Evolutionary conservation across 2,797 vertebrate species (phyloP), one percentile per base, ranked within the genome.

Genomic region (Chanos chanos): DNA sequence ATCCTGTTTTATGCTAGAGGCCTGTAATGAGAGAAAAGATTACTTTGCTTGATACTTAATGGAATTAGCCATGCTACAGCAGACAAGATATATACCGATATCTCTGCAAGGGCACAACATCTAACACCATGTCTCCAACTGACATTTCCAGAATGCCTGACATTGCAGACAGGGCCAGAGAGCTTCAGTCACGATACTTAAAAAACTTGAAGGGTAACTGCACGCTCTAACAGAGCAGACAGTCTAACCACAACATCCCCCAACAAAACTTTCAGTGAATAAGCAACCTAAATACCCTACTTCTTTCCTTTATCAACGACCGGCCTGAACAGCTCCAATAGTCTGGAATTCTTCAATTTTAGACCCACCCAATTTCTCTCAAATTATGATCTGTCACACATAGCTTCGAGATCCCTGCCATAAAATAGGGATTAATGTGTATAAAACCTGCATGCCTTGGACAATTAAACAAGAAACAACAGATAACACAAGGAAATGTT

Each of bases 61-160:
- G 37, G 24, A 41, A n/a, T 48, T 15, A 53, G 54, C 16, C n/a
- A 27, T 10, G 30, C 48, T 3, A 27, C 45, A 9, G 12, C 25
- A 9, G 12, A n/a, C 19, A 41, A 65, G 27, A 62, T 51, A 66
- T 16, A 31, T 40, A 34, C 55, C 47, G 51, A 47, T 51, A 24
- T 34, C 18, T 39, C 53, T 66, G 66, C 53, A 56, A 51, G 66
- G 47, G 45, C 39, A 4, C 12, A 45, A 16, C 51, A 37, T 61
- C 34, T 43, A 24, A 66, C 44, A 40, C 55, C 18, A 5, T 36
- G 39, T 47, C 47, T 58, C 57, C 52, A 3, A 34, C 24, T 39
- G 39, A 50, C 63, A 71, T 71, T 62, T 58, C 34, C 52, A 4
- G 41, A 61, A 66, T 66, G 19, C 44, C 30, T 40, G 21, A 47